Base-by-base conservation (phyloP, 2,888 invertebrate species). In the Philaethria dido region DNA sequence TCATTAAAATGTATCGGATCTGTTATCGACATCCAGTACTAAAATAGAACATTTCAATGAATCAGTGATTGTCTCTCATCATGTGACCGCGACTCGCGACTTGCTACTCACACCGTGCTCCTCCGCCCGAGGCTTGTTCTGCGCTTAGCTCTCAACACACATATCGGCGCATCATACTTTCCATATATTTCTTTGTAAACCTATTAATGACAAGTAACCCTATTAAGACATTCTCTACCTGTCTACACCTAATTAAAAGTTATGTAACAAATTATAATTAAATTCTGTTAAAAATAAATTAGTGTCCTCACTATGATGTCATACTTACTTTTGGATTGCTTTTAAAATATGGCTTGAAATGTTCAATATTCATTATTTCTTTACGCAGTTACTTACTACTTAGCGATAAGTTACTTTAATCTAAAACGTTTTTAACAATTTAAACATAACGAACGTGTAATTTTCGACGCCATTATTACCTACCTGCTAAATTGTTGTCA, bases 61-160 rank as follows among this genome's bases (percentile, higher is more conserved):
- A 75, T 75, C 75, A 73, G 72, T 72, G 77, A 74, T 71, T 74
- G 69, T 74, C 62, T 68, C 70, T 36, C 71, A 61, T 70, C 68
- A 68, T 69, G 72, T 68, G 72, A 72, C 73, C 69, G 20, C 20
- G 63, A 14, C 55, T n/a, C 50, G 9, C 47, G n/a, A 47, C 57
- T 13, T 44, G 13, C 16, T 3, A 45, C 42, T 6, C 18, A n/a
- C n/a, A n/a, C 52, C 57, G n/a, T 44, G 13, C 16, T 3, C 52
- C 42, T 6, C 18, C 50, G 22, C 42, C 45, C 50, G 6, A 25
- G 16, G 20, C 8, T 13, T 33, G n/a, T 36, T 44, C 33, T 22
- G 48, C 22, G 14, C 47, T 47, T 20, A 22, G 47, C 47, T 47
- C 48, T 13, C 14, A 22, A 6, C 14, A 20, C 14, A 22, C 20